phyloP scores from a whole-genome alignment of 2,888 invertebrate genomes.

The Eupithecia insigniata region DNA sequence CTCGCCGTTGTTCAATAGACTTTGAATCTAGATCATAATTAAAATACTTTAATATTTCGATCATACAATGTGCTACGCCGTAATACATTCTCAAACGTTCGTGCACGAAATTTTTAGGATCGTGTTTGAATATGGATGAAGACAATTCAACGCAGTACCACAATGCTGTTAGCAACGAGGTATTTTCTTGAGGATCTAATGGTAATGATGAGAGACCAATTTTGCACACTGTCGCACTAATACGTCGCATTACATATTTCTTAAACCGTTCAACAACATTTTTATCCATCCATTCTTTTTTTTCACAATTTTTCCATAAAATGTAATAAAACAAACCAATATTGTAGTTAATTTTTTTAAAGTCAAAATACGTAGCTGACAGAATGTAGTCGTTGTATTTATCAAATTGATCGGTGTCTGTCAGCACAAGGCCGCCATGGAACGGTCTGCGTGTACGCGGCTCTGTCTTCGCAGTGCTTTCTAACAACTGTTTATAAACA shows the following conservation, averaged over 20 bases:
- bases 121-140: constrained; percentile 54
- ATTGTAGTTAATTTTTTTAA: constrained; percentile 56
- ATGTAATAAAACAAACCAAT: constrained; percentile 57
- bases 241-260: constrained; percentile 54
- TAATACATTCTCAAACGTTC: constrained; percentile 53
- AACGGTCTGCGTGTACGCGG: constrained; percentile 56
- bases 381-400: constrained; percentile 62
- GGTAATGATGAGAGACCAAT: constrained; percentile 58
- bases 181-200: constrained; percentile 51
- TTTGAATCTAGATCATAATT: constrained; percentile 39
- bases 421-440: constrained; percentile 40
- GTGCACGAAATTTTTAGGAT: constrained; percentile 44
- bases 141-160: constrained; percentile 61
- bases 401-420: constrained; percentile 54
- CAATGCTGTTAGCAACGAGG: constrained; percentile 52
- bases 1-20: constrained; percentile 38
- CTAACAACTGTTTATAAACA: constrained; percentile 56
- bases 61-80: constrained; percentile 45
- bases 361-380: constrained; percentile 58
- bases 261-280: constrained; percentile 57
- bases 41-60: constrained; percentile 49
- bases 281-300: constrained; percentile 61
- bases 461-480: constrained; percentile 43
- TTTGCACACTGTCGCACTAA: constrained; percentile 51
- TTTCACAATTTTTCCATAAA: constrained; percentile 59